Evolutionary conservation across 2,113 vertebrate species (phyloP).

Genomic region (Apistogramma diplotaenia): DNA sequence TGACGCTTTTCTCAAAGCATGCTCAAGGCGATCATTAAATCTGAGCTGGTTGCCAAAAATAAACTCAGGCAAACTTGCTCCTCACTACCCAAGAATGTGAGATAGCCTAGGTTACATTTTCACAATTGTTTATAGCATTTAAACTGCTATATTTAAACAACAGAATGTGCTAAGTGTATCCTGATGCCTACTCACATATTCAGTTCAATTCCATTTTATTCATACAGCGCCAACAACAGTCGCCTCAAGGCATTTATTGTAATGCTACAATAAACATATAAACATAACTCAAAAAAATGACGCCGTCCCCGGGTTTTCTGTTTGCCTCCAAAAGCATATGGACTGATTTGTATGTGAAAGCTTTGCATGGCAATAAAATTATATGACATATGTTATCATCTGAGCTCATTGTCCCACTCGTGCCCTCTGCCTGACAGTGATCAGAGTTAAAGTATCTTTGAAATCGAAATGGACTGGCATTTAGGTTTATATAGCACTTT

Average conservation of each 20-base stretch:
- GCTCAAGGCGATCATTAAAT: slow-evolving; percentile 24
- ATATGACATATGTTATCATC: not conserved
- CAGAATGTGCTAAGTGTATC: not conserved
- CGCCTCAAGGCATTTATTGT: too few species aligned
- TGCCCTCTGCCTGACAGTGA: not conserved
- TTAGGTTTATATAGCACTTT: not conserved
- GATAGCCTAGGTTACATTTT: not conserved
- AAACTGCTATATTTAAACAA: not conserved
- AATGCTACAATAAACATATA: too few species aligned
- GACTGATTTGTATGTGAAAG: not conserved
- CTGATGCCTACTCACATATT: not conserved
- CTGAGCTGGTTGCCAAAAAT: slow-evolving; percentile 40
- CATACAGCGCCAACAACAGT: too few species aligned
- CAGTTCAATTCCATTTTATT: too few species aligned
- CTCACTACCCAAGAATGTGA: not conserved
- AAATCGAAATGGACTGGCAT: not conserved
- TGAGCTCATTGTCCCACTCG: not conserved
- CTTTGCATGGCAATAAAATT: not conserved
- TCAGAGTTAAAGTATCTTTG: not conserved
- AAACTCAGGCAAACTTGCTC: slow-evolving; percentile 6
- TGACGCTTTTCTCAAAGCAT: not conserved
- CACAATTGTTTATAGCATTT: not conserved
- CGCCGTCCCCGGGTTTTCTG: not conserved
- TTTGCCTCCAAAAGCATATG: not conserved
- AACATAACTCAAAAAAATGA: not conserved